A percentile compares a stretch with the other conserved stretches of the same genome.
phyloP scores from a whole-genome alignment of 1,140 invertebrate species.

The Chrysoperla carnea region DNA sequence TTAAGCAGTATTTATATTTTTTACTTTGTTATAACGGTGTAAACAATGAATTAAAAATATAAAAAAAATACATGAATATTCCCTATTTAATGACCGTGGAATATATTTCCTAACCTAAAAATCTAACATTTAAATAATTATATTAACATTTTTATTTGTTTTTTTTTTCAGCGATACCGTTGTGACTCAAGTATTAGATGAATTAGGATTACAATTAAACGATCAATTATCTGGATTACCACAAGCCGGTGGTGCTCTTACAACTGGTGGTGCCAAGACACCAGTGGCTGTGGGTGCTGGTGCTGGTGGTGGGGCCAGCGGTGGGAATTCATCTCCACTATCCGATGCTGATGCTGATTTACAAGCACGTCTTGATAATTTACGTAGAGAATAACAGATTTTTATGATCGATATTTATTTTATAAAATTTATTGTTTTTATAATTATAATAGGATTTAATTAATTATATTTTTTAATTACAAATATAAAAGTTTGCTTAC shows the following conservation, averaged over 20 bases:
- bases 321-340: constrained; percentile 32
- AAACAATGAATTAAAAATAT: too few relatives aligned
- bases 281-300: constrained; percentile 35
- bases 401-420: background rate
- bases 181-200: constrained; percentile 87
- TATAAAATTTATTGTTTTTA: too few relatives aligned
- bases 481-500: too few relatives aligned
- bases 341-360: constrained; percentile 87
- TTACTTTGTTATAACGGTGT: too few relatives aligned
- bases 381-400: constrained; percentile 61
- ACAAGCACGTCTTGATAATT: constrained; percentile 84
- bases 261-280: constrained; percentile 27
- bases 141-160: too few relatives aligned
- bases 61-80: too few relatives aligned
- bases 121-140: background rate
- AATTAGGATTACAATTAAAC: constrained; percentile 85
- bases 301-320: constrained; percentile 24
- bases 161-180: constrained; percentile 56
- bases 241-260: constrained; percentile 43
- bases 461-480: too few relatives aligned
- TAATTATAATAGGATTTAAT: too few relatives aligned
- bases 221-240: constrained; percentile 78
- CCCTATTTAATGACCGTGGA: too few relatives aligned
- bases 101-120: background rate
- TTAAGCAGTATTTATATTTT: too few relatives aligned